Evolutionary conservation across 2,797 vertebrate species (phyloP).

Genomic region (Potorous gilbertii): DNA sequence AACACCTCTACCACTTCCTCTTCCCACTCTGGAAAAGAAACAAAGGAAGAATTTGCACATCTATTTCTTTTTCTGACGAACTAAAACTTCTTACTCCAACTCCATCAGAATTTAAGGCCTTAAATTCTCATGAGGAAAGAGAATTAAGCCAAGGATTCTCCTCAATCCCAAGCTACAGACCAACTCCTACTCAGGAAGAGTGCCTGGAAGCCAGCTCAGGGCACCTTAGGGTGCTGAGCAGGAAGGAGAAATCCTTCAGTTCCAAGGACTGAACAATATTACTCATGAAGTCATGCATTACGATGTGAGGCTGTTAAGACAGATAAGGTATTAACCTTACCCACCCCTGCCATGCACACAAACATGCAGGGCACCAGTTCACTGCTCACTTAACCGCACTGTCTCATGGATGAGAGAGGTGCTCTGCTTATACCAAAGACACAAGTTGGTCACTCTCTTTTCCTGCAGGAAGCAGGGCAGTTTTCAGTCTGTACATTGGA

Average conservation of each 20-base stretch:
- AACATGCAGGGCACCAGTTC: constrained; percentile 67
- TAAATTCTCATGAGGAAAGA: not conserved
- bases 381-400: constrained; percentile 63
- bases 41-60: constrained; percentile 34
- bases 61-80: constrained; percentile 37
- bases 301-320: constrained; percentile 50
- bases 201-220: constrained; percentile 69
- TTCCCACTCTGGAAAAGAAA: constrained; percentile 62
- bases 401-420: constrained; percentile 59
- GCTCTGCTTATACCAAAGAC: constrained; percentile 72
- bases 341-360: constrained; percentile 66
- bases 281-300: constrained; percentile 76
- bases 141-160: not conserved
- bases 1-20: constrained; percentile 60
- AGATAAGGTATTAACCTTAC: constrained; percentile 51
- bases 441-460: constrained; percentile 47
- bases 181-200: not conserved
- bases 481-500: constrained; percentile 48
- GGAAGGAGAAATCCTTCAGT: constrained; percentile 47
- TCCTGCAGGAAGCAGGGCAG: constrained; percentile 63
- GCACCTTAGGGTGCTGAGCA: constrained; percentile 54
- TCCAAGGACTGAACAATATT: not conserved
- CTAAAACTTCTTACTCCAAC: constrained; percentile 47
- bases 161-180: not conserved
- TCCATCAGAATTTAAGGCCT: constrained; percentile 55